These are phyloP conservation scores for Anolis carolinensis DNA, from an alignment of 2,113 vertebrate species.

Conservation along the genomic window DNA sequence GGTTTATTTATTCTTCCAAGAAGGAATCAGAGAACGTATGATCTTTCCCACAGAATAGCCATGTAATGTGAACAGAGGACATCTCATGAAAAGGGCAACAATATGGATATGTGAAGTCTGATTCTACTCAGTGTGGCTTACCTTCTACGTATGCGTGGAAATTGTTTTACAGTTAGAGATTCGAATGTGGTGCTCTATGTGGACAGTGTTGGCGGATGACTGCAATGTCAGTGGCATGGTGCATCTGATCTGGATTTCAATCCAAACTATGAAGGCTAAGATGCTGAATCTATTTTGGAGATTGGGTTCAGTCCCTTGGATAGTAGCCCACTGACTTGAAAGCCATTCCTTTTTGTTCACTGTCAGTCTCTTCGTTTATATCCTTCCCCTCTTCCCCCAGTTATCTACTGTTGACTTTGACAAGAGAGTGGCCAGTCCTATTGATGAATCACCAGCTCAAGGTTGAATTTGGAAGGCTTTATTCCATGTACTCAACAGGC, in stretches of 20 bases:
- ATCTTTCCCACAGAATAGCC: background rate
- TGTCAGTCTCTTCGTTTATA: background rate
- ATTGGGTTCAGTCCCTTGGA: too few relatives aligned
- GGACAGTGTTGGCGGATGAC: too few relatives aligned
- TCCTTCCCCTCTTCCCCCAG: too few relatives aligned
- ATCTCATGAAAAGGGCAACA: background rate
- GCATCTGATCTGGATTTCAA: too few relatives aligned
- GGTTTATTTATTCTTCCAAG: background rate
- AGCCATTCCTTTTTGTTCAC: background rate
- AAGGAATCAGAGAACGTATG: background rate
- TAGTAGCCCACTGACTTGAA: too few relatives aligned
- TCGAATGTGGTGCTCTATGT: background rate
- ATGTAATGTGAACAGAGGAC: background rate
- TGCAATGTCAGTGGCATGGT: too few relatives aligned
- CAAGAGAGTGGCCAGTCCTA: background rate
- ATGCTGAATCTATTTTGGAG: too few relatives aligned
- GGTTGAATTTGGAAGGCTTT: slow-evolving; percentile 14
- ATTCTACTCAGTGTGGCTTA: background rate
- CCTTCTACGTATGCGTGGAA: background rate
- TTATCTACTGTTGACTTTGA: background rate
- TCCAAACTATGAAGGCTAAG: too few relatives aligned
- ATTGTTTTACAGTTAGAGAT: background rate
- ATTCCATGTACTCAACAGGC: slow-evolving; percentile 13
- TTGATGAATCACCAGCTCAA: background rate
- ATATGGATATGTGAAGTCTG: background rate